phyloP scores from a whole-genome alignment of 1,140 invertebrate species.

The Drosophila sechellia region DNA sequence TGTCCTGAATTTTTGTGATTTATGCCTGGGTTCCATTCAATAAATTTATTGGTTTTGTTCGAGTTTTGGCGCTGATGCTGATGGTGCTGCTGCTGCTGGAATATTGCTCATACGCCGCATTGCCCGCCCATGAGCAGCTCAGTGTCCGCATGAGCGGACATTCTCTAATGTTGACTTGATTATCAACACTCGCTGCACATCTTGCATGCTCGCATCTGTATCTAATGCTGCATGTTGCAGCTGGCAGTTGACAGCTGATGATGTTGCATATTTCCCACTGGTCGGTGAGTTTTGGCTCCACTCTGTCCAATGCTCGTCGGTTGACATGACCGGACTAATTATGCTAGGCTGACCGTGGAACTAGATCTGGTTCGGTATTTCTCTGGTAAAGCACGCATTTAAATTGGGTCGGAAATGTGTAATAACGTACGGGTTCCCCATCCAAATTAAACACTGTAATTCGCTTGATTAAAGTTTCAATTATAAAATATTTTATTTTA shows the following conservation, averaged over 20 bases:
- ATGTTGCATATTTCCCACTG: slow-evolving; percentile 55
- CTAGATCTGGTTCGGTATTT: slow-evolving; percentile 4
- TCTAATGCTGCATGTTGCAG: slow-evolving; percentile 52
- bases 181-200: slow-evolving; percentile 72
- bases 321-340: slow-evolving; percentile 36
- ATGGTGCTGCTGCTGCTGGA: slow-evolving; percentile 13
- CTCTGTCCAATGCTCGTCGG: slow-evolving; percentile 2
- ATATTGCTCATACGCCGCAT: slow-evolving; percentile 70
- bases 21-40: slow-evolving; percentile 42
- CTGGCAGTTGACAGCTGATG: slow-evolving; percentile 71
- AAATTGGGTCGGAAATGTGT: background rate
- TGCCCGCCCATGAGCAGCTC: slow-evolving; percentile 34
- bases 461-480: too few species aligned
- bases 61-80: slow-evolving; percentile 30
- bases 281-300: slow-evolving; percentile 22
- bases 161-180: slow-evolving; percentile 69
- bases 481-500: too few species aligned
- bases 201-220: slow-evolving; percentile 56
- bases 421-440: background rate
- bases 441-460: background rate
- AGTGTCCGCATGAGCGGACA: slow-evolving; percentile 62
- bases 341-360: slow-evolving; percentile 21
- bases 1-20: slow-evolving; percentile 35
- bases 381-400: background rate
- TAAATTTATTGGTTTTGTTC: slow-evolving; percentile 66